Conservation (phyloP, 2,888 invertebrate species). For the Agrotis exclamationis region DNA sequence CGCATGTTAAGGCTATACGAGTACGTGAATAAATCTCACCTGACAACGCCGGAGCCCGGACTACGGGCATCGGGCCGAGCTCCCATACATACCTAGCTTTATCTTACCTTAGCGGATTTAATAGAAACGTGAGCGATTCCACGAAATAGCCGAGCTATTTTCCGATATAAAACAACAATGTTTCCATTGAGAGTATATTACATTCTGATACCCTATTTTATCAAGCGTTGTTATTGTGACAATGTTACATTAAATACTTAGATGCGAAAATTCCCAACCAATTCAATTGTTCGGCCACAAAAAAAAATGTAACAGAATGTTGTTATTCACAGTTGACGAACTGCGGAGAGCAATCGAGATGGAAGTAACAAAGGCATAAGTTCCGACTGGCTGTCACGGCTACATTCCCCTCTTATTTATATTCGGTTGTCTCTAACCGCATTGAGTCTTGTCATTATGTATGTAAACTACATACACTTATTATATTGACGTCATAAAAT, state of each 20-base stretch:
- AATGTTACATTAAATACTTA: conserved; percentile 62
- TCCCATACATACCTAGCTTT: conserved; percentile 56
- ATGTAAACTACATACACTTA: conserved; percentile 56
- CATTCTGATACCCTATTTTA: conserved; percentile 52
- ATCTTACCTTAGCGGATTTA: conserved; percentile 61
- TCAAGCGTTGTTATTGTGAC: conserved; percentile 49
- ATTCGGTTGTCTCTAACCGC: conserved; percentile 46
- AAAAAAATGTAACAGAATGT: conserved; percentile 65
- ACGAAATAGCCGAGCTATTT: conserved; percentile 50
- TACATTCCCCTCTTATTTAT: conserved; percentile 52
- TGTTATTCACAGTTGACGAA: conserved; percentile 64
- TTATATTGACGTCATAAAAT: conserved; percentile 51
- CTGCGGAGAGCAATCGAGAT: conserved; percentile 61
- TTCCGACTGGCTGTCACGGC: conserved; percentile 58
- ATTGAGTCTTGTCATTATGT: conserved; percentile 49
- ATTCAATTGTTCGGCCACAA: conserved; percentile 73
- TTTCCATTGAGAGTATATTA: conserved; percentile 51
- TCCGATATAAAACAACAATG: conserved; percentile 45
- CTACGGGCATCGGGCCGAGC: conserved; percentile 41
- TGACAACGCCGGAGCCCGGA: conserved; percentile 72
- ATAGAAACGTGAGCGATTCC: conserved; percentile 58
- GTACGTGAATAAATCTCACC: conserved; percentile 85
- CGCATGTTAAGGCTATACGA: conserved; percentile 76
- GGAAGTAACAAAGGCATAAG: conserved; percentile 58
- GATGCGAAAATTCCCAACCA: conserved; percentile 73